A percentile compares a stretch with the other conserved stretches of the same genome.
phyloP scores from a whole-genome alignment of 2,113 vertebrate genomes.

The Ammodramus savannarum region DNA sequence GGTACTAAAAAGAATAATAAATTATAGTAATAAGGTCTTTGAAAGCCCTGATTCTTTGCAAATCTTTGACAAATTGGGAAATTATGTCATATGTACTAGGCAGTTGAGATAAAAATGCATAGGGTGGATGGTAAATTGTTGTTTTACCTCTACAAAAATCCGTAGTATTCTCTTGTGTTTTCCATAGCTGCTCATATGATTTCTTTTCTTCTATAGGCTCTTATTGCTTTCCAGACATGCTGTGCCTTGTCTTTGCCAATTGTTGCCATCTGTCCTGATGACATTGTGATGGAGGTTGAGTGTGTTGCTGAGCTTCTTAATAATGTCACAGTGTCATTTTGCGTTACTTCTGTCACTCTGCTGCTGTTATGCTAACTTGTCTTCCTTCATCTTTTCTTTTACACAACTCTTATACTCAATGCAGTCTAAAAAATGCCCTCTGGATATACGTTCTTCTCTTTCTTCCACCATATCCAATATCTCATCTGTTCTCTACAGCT shows the following conservation, averaged over 20 bases:
- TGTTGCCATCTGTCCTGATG: conserved; percentile 68
- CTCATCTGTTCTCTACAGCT: conserved; percentile 28
- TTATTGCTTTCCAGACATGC: conserved; percentile 56
- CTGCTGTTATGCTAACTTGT: conserved; percentile 16
- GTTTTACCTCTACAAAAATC: conserved; percentile 22
- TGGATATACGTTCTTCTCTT: conserved; percentile 10
- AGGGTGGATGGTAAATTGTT: not conserved
- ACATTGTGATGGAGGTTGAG: conserved; percentile 62
- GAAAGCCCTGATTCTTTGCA: not conserved
- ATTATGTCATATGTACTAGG: not conserved
- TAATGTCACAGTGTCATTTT: conserved; percentile 60
- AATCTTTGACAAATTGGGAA: not conserved
- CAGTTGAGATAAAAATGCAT: not conserved
- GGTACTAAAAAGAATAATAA: not conserved
- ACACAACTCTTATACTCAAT: not conserved
- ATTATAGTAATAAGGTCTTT: not conserved
- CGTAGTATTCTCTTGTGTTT: not conserved
- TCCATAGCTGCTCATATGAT: conserved; percentile 36
- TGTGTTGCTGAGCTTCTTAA: conserved; percentile 62
- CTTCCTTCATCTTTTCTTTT: conserved; percentile 24
- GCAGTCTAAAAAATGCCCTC: not conserved
- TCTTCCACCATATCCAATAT: conserved; percentile 2
- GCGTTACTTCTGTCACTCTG: conserved; percentile 53
- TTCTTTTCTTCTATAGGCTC: conserved; percentile 61
- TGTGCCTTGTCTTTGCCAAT: conserved; percentile 63